Evolutionary conservation across 2,113 vertebrate species (phyloP).

Genomic region (Coptodon rendalli): DNA sequence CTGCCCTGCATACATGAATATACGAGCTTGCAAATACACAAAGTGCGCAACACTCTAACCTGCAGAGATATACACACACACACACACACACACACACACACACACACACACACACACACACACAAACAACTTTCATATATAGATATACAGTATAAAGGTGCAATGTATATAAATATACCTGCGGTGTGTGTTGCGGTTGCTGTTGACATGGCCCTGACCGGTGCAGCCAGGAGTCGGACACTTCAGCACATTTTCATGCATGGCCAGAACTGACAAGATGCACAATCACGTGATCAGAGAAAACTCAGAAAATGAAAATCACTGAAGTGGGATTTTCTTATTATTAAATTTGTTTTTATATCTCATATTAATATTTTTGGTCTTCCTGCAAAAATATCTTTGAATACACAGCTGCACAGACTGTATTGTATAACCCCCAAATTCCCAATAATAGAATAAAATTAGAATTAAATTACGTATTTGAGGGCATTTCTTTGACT

Average conservation of each 20-base stretch:
- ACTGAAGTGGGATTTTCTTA: neutral
- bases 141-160: neutral
- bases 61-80: too few species aligned
- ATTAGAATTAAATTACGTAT: neutral
- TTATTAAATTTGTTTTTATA: neutral
- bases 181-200: slow-evolving; percentile 98
- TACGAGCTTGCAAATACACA: too few species aligned
- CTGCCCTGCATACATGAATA: too few species aligned
- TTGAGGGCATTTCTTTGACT: neutral
- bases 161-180: slow-evolving; percentile 73
- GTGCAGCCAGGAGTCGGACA: slow-evolving; percentile 98
- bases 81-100: neutral
- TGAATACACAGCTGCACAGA: neutral
- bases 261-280: slow-evolving; percentile 84
- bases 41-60: too few species aligned
- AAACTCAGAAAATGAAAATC: neutral
- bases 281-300: neutral
- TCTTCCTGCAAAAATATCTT: neutral
- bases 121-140: neutral
- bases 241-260: slow-evolving; percentile 99
- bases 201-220: slow-evolving; percentile 98
- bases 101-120: neutral
- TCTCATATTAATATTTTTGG: neutral
- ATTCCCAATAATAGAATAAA: neutral
- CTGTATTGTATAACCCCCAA: neutral